These are phyloP conservation scores for Chaetodon auriga DNA, from an alignment of 2,113 vertebrate species.

Conservation along the genomic window DNA sequence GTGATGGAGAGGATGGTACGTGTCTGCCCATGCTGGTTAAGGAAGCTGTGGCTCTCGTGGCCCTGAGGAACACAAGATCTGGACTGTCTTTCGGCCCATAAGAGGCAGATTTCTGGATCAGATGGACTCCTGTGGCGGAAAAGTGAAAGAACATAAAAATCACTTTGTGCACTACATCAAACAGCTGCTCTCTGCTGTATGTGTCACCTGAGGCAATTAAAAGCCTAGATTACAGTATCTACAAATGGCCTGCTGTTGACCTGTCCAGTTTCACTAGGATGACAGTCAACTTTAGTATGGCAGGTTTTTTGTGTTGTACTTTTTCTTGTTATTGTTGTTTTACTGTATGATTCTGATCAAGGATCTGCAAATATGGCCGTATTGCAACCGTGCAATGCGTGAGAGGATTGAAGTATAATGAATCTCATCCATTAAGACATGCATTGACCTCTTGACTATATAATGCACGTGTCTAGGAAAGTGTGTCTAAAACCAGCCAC, in stretches of 20 bases:
- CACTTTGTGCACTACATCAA: not conserved
- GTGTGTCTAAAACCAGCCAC: not conserved
- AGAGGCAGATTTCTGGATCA: slow-evolving; percentile 66
- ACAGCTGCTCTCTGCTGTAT: not conserved
- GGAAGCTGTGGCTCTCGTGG: slow-evolving; percentile 69
- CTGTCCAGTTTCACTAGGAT: not conserved
- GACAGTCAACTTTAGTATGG: no score
- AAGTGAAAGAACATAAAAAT: not conserved
- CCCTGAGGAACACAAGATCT: slow-evolving; percentile 70
- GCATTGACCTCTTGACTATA: no score
- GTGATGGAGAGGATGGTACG: slow-evolving; percentile 70
- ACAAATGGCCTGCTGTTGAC: not conserved
- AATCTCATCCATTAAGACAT: not conserved
- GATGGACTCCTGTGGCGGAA: slow-evolving; percentile 73
- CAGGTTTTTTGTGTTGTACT: no score
- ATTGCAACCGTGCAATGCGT: not conserved
- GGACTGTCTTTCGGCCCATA: slow-evolving; percentile 78
- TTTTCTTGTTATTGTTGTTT: no score
- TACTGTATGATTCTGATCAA: not conserved
- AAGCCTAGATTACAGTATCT: not conserved
- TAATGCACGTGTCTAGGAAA: no score
- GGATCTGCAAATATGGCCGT: not conserved
- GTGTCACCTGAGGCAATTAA: not conserved
- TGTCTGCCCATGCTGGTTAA: slow-evolving; percentile 63
- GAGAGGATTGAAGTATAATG: not conserved